phyloP scores from a whole-genome alignment of 2,888 invertebrate genomes.

The Suillia variegata region DNA sequence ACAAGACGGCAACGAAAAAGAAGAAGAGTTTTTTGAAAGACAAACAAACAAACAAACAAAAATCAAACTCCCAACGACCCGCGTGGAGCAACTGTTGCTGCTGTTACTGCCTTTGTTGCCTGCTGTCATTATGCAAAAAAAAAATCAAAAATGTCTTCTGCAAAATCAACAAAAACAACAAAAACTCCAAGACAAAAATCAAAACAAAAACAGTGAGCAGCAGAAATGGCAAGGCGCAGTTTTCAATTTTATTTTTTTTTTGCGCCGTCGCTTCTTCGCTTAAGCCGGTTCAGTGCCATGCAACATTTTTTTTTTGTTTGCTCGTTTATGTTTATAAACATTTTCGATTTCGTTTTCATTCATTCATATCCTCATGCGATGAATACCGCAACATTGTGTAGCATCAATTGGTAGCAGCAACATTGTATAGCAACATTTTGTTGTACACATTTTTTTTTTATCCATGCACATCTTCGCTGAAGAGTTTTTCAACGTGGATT shows the following conservation, averaged over 20 bases:
- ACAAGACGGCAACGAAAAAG: background rate
- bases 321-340: slow-evolving; percentile 19
- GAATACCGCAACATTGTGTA: too few species aligned
- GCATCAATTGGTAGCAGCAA: slow-evolving; percentile 1
- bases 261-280: background rate
- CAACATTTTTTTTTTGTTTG: background rate
- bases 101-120: too few species aligned
- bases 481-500: background rate
- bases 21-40: background rate
- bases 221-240: background rate
- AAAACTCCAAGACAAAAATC: too few species aligned
- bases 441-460: background rate
- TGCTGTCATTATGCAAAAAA: background rate
- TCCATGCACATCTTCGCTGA: background rate
- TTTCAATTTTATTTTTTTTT: background rate
- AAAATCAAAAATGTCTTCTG: background rate
- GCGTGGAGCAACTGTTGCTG: background rate
- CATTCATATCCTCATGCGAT: too few species aligned
- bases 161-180: background rate
- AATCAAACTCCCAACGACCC: background rate
- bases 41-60: background rate
- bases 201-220: too few species aligned
- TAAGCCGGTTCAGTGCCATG: background rate
- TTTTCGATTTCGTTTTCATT: too few species aligned
- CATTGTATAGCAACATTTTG: slow-evolving; percentile 36